phyloP scores from a whole-genome alignment of 2,888 invertebrate species.

The Mayetiola destructor region DNA sequence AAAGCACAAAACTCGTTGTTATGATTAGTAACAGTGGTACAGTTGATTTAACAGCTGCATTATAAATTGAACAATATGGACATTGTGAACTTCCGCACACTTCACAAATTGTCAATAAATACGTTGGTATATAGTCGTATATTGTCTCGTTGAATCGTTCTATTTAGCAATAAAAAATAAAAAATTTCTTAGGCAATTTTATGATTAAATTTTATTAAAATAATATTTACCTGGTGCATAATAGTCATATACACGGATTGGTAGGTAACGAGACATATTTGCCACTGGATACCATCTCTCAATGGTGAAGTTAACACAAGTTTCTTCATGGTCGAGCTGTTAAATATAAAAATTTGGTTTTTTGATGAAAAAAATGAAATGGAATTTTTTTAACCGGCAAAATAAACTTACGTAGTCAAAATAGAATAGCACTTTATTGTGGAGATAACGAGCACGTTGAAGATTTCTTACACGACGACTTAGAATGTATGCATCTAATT shows the following conservation, averaged over 20 bases:
- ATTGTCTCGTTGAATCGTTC: conserved; percentile 87
- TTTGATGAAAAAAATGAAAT: neutral
- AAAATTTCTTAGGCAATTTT: neutral
- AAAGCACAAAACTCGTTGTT: conserved; percentile 17
- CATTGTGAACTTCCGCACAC: conserved; percentile 91
- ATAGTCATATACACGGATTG: conserved; percentile 84
- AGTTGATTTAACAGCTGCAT: conserved; percentile 37
- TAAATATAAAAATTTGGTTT: conserved; percentile 19
- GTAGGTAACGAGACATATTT: conserved; percentile 86
- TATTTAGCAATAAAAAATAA: conserved; percentile 33
- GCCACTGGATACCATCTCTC: conserved; percentile 94
- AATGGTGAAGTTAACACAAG: conserved; percentile 83
- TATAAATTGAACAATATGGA: conserved; percentile 81
- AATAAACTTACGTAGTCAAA: conserved; percentile 70
- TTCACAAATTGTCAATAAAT: conserved; percentile 79
- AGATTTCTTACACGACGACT: conserved; percentile 65
- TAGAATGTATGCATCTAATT: conserved; percentile 68
- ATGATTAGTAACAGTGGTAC: conserved; percentile 19
- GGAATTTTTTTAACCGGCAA: neutral
- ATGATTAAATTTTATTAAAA: neutral
- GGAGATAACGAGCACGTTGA: conserved; percentile 67
- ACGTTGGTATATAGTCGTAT: conserved; percentile 74
- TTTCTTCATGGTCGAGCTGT: conserved; percentile 67
- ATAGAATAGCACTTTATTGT: conserved; percentile 77
- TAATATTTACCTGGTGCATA: conserved; percentile 83